Percentiles rank a stretch among this genome's conserved stretches.
Conservation (phyloP, 2,113 vertebrate genomes). For the Hirundichthys speculiger region DNA sequence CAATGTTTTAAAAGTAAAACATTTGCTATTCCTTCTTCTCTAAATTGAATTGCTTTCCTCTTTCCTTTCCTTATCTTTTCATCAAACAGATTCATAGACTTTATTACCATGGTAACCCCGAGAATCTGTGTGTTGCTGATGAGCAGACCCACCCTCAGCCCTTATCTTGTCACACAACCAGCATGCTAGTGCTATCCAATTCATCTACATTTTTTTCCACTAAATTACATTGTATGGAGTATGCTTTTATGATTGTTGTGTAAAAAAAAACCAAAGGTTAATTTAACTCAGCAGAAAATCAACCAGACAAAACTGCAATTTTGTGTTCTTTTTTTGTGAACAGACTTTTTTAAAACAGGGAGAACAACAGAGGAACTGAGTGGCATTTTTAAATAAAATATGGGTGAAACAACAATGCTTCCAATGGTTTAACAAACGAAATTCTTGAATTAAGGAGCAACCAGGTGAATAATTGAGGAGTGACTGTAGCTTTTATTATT, state of each 20-base stretch:
- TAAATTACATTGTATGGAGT: constrained; percentile 15
- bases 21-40: not conserved
- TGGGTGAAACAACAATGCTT: constrained; percentile 74
- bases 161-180: constrained; percentile 2
- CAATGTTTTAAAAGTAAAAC: constrained; percentile 5
- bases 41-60: not conserved
- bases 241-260: not conserved
- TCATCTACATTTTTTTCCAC: constrained; percentile 30
- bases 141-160: not conserved
- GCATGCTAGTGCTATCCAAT: not conserved
- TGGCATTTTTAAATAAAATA: constrained; percentile 76
- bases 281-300: constrained; percentile 10
- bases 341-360: constrained; percentile 24
- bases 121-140: constrained; percentile 11
- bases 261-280: not conserved
- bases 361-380: constrained; percentile 49
- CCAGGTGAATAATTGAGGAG: constrained; percentile 66
- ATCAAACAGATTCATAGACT: constrained; percentile 33
- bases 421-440: constrained; percentile 68
- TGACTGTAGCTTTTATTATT: no score
- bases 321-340: constrained; percentile 39
- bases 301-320: constrained; percentile 1
- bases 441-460: constrained; percentile 64
- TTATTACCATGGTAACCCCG: constrained; percentile 65
- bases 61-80: constrained; percentile 2